A percentile compares a stretch with the other conserved stretches of the same genome.
Conservation (phyloP, 2,888 invertebrate species). For the Volucella inflata region DNA sequence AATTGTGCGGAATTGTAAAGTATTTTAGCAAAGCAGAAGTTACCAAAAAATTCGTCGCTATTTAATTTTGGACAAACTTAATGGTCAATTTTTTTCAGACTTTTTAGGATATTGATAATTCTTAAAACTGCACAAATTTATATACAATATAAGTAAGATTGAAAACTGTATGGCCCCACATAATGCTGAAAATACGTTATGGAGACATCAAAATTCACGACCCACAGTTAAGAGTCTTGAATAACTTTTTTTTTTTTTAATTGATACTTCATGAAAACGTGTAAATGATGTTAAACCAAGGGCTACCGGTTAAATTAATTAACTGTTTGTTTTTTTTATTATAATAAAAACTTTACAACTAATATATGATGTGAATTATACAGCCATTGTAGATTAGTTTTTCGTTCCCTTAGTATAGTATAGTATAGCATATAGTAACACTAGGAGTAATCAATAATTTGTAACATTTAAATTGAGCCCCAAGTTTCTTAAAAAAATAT, state of each 20-base stretch:
- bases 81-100: slow-evolving; percentile 60
- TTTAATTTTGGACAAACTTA: slow-evolving; percentile 22
- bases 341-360: background rate
- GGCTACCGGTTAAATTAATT: background rate
- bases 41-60: slow-evolving; percentile 18
- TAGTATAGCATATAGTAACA: slow-evolving; percentile 2
- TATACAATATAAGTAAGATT: slow-evolving; percentile 69
- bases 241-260: slow-evolving; percentile 49
- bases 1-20: slow-evolving; percentile 53
- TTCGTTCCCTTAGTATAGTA: slow-evolving; percentile 1
- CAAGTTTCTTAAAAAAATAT: slow-evolving; percentile 71
- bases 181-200: slow-evolving; percentile 76
- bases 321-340: background rate
- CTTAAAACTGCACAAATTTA: slow-evolving; percentile 52
- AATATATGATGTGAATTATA: background rate
- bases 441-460: slow-evolving; percentile 72
- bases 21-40: slow-evolving; percentile 17
- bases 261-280: slow-evolving; percentile 32
- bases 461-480: slow-evolving; percentile 78
- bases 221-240: slow-evolving; percentile 56
- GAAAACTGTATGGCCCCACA: slow-evolving; percentile 75
- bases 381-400: slow-evolving; percentile 15
- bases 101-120: slow-evolving; percentile 40
- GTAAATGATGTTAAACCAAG: slow-evolving; percentile 7
- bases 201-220: slow-evolving; percentile 76